Conservation (phyloP, 53 echinoderm and acorn worm species). For the Echinarachnius parma region DNA sequence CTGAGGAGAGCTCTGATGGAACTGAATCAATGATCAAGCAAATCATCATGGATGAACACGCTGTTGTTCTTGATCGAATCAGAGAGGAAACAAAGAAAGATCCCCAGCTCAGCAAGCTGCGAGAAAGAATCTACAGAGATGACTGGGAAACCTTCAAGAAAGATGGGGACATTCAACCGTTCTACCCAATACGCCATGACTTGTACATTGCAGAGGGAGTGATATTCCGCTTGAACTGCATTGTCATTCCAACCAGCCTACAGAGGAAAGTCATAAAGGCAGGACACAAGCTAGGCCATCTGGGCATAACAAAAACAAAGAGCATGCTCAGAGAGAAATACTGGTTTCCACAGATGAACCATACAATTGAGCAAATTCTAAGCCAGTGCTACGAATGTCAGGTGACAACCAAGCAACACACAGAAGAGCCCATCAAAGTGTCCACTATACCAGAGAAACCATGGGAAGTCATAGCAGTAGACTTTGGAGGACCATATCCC, state of each 20-base stretch:
- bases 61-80: slow-evolving; percentile 39
- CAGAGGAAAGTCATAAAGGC: too few species aligned
- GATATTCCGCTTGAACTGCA: slow-evolving; percentile 33
- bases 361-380: too few species aligned
- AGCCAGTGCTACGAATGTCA: too few species aligned
- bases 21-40: slow-evolving; percentile 33
- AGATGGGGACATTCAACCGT: slow-evolving; percentile 42
- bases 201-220: slow-evolving; percentile 33
- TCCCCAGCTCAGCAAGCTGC: slow-evolving; percentile 33
- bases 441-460: too few species aligned
- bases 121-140: slow-evolving; percentile 15
- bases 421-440: too few species aligned
- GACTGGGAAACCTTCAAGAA: slow-evolving; percentile 45
- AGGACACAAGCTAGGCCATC: too few species aligned
- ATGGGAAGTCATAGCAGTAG: too few species aligned
- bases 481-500: too few species aligned
- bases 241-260: slow-evolving; percentile 30
- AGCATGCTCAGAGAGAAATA: too few species aligned
- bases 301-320: too few species aligned
- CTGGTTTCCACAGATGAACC: too few species aligned
- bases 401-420: too few species aligned
- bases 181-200: slow-evolving; percentile 36
- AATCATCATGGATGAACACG: slow-evolving; percentile 40
- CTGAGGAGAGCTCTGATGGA: slow-evolving; percentile 22
- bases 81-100: slow-evolving; percentile 32